Conservation (phyloP, 2,797 vertebrate species). For the Sternotherus odoratus region DNA sequence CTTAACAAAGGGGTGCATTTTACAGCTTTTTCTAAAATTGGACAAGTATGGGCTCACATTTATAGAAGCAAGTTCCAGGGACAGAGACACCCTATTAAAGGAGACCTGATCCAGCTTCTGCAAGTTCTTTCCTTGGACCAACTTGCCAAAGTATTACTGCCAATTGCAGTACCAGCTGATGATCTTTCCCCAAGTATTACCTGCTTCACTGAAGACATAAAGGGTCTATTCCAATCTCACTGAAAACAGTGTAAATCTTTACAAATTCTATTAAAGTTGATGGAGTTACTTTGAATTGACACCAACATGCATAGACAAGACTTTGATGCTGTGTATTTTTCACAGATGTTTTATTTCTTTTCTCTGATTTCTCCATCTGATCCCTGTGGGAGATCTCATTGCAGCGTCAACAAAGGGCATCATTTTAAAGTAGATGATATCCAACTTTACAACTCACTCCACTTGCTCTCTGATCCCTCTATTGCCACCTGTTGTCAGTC, state of each 20-base stretch:
- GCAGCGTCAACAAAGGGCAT: constrained; percentile 62
- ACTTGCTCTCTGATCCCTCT: constrained; percentile 62
- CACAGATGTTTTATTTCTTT: not conserved
- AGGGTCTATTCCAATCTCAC: constrained; percentile 12
- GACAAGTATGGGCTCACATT: not conserved
- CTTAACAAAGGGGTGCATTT: not conserved
- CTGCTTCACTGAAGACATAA: not conserved
- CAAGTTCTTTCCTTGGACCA: not conserved
- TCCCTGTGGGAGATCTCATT: constrained; percentile 47
- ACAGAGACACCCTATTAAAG: not conserved
- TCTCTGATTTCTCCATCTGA: not conserved
- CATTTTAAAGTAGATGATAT: constrained; percentile 58
- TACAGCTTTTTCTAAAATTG: not conserved
- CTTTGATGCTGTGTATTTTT: not conserved
- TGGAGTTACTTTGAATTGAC: constrained; percentile 27
- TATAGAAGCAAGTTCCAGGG: not conserved
- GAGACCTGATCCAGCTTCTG: not conserved
- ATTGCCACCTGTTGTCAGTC: constrained; percentile 71
- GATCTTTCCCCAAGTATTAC: not conserved
- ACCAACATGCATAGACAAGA: not conserved
- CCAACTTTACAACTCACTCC: constrained; percentile 63
- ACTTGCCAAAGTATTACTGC: not conserved
- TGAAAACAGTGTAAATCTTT: not conserved
- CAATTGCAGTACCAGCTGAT: not conserved
- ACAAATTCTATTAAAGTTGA: constrained; percentile 30